Percentiles rank a stretch among this genome's conserved stretches.
phyloP scores from a whole-genome alignment of 23 tunicate species.

The Oikopleura dioica region DNA sequence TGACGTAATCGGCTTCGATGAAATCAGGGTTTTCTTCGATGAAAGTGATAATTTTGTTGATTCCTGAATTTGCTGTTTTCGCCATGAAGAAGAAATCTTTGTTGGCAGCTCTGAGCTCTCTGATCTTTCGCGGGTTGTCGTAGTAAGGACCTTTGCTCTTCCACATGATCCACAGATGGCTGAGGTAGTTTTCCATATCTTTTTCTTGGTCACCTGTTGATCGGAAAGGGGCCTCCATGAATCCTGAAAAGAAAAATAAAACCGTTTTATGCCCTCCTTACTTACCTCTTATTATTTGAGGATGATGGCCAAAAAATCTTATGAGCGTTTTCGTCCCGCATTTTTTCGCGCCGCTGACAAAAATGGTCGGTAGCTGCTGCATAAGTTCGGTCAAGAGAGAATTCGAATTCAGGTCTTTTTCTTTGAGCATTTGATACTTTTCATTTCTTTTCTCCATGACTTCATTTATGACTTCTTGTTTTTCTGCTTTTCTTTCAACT shows the following conservation, averaged over 20 bases:
- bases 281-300: neutral
- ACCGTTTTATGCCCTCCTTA: neutral
- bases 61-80: neutral
- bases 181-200: neutral
- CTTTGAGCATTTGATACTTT: too few relatives aligned
- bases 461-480: too few relatives aligned
- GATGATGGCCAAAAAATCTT: conserved; percentile 9
- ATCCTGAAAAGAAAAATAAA: neutral
- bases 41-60: neutral
- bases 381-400: too few relatives aligned
- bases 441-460: too few relatives aligned
- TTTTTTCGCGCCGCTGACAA: conserved; percentile 7
- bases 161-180: too few relatives aligned
- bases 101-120: too few relatives aligned
- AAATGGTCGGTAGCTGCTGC: neutral
- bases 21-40: neutral
- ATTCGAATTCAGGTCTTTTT: too few relatives aligned
- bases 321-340: conserved; percentile 4
- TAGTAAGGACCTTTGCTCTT: too few relatives aligned
- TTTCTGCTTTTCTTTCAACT: too few relatives aligned
- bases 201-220: neutral
- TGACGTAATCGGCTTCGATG: neutral
- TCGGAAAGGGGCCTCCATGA: neutral
- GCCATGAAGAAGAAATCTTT: neutral
- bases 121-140: too few relatives aligned